These are phyloP conservation scores for Halocynthia roretzi DNA, from an alignment of 23 tunicate species.

Conservation along the genomic window DNA sequence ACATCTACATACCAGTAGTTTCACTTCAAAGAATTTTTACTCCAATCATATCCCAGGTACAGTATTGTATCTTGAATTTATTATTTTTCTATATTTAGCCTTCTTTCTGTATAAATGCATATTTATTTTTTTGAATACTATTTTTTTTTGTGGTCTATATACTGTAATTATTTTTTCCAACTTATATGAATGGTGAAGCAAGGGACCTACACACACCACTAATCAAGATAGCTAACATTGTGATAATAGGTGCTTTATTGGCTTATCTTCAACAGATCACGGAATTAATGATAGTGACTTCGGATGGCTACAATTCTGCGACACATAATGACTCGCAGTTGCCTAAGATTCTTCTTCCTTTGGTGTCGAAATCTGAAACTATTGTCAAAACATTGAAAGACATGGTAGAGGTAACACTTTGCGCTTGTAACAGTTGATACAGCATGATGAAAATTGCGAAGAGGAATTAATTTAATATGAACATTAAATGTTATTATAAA, in stretches of 20 bases:
- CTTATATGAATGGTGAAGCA: too few species aligned
- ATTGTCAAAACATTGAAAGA: conserved; percentile 34
- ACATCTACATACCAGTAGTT: conserved; percentile 23
- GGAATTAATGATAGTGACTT: conserved; percentile 17
- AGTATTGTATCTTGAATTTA: background rate
- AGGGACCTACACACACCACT: too few species aligned
- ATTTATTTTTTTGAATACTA: background rate
- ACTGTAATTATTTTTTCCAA: too few species aligned
- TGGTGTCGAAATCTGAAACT: conserved; percentile 31
- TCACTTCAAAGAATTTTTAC: conserved; percentile 55
- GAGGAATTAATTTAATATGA: too few species aligned
- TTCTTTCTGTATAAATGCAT: background rate
- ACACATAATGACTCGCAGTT: background rate
- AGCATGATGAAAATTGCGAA: too few species aligned
- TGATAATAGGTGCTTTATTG: background rate
- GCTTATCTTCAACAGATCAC: conserved; percentile 7
- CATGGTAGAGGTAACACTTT: conserved; percentile 20
- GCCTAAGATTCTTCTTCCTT: background rate
- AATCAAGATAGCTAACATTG: background rate
- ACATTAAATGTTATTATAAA: background rate
- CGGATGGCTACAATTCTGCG: background rate
- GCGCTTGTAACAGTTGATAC: background rate
- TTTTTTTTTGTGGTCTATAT: background rate
- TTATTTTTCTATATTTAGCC: too few species aligned
- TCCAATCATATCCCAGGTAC: conserved; percentile 49